These are phyloP conservation scores for Alsophila aescularia DNA, from an alignment of 2,888 invertebrate genomes.

Conservation along the genomic window DNA sequence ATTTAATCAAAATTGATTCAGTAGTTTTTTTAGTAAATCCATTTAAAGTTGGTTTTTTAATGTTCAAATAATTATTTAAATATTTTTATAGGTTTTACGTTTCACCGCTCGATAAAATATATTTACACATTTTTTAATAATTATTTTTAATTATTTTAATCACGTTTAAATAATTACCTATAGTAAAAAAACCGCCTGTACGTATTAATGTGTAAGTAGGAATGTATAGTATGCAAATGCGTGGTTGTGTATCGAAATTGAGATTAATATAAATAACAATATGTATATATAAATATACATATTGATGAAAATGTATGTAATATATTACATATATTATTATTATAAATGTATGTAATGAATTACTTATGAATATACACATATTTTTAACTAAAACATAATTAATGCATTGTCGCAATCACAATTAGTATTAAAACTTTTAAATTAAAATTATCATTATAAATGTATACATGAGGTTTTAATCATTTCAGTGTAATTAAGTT, in stretches of 20 bases:
- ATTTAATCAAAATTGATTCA: no score
- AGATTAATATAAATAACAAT: conserved; percentile 1
- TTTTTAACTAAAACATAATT: no score
- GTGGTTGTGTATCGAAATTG: conserved; percentile 11
- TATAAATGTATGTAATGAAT: no score
- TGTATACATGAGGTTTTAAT: no score
- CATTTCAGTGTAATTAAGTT: not conserved
- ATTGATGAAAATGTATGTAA: no score
- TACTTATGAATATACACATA: no score
- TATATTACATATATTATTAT: no score
- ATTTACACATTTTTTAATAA: not conserved
- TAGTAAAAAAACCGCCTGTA: conserved; percentile 1
- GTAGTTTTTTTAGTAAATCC: no score
- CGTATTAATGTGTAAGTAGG: conserved; percentile 3
- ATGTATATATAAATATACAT: not conserved
- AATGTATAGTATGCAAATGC: not conserved
- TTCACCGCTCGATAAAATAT: not conserved
- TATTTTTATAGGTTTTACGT: not conserved
- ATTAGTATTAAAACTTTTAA: no score
- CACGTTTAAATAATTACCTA: not conserved
- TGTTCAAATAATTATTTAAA: not conserved
- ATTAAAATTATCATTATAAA: no score
- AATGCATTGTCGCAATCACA: no score
- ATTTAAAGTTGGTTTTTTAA: no score
- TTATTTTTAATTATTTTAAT: not conserved